Evolutionary conservation across 2,888 invertebrate species (phyloP), one percentile per base, ranked within the genome.

Genomic region (Capitulum mitella): DNA sequence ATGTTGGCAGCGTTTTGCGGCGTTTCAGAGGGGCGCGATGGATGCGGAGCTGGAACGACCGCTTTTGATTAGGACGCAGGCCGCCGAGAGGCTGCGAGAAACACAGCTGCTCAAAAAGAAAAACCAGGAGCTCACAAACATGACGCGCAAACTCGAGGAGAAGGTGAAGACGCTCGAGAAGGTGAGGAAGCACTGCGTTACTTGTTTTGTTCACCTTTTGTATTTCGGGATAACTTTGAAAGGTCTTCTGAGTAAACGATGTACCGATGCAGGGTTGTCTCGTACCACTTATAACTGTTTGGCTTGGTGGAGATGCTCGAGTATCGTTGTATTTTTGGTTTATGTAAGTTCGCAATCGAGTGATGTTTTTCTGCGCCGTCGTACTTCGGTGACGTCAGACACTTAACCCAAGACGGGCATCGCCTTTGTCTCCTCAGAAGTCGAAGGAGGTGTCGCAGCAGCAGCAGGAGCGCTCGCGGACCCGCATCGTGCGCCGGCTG

Each of bases 81-180:
- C 81, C 51, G 78, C 80, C 14, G 80, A 81, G 70, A 85, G 81
- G 16, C 82, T 86, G 81, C 85, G 86, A 80, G 86, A 86, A 82
- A 84, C 86, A 77, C 85, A 85, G 82, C 83, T 84, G 19, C 82
- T 86, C 77, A 86, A 85, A 82, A 86, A 84, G 82, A 83, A 86
- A 58, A 87, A 86, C 83, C 84, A 85, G 0, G 87, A 87, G 78
- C 84, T 87, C 77, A 85, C 86, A 54, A 83, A 85, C 81, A 85
- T 84, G 61, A 84, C 85, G 2, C 81, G 83, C 22, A 82, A 82
- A 37, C 81, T 84, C n/a, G 83, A 86, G 77, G 83, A 83, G 74
- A 82, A 84, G 78, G 86, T 86, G 16, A 86, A 85, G 80, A 82
- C 82, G 37, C 78, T 83, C 19, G 82, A 83, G 78, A 81, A 82